phyloP scores from a whole-genome alignment of 2,888 invertebrate genomes.

The Dichetophora obliterata region DNA sequence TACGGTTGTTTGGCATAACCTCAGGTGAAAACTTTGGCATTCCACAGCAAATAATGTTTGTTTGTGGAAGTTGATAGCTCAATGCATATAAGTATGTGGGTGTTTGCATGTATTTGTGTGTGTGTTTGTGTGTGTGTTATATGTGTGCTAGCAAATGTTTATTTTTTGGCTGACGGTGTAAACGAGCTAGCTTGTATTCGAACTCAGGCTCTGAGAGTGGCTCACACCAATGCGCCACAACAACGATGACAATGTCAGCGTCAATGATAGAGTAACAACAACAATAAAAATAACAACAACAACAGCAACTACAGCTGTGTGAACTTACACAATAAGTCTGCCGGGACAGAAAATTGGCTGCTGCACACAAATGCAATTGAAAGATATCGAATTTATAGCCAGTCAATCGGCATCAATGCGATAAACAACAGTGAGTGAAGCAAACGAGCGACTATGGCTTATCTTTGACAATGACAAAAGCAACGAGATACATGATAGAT shows the following conservation, averaged over 20 bases:
- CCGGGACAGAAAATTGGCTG: slow-evolving; percentile 38
- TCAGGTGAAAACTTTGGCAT: slow-evolving; percentile 38
- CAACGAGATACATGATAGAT: too few relatives aligned
- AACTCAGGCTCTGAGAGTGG: too few relatives aligned
- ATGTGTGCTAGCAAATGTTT: background rate
- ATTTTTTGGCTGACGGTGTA: background rate
- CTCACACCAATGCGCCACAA: background rate
- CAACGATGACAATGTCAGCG: background rate
- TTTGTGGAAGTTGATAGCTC: background rate
- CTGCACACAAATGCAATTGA: slow-evolving; percentile 41
- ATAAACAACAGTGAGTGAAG: slow-evolving; percentile 7
- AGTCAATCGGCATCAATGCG: slow-evolving; percentile 28
- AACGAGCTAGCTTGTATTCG: background rate
- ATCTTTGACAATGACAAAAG: too few relatives aligned
- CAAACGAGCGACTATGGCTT: background rate
- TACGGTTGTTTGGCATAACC: slow-evolving; percentile 36
- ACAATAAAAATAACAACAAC: background rate
- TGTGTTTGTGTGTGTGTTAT: background rate
- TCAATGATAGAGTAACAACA: background rate
- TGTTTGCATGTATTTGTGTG: background rate
- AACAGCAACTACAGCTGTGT: background rate
- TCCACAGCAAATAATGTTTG: slow-evolving; percentile 23
- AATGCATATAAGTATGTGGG: background rate
- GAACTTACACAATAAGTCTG: slow-evolving; percentile 21
- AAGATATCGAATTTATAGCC: slow-evolving; percentile 36